phyloP scores from a whole-genome alignment of 2,113 vertebrate species.

The Chamaea fasciata region DNA sequence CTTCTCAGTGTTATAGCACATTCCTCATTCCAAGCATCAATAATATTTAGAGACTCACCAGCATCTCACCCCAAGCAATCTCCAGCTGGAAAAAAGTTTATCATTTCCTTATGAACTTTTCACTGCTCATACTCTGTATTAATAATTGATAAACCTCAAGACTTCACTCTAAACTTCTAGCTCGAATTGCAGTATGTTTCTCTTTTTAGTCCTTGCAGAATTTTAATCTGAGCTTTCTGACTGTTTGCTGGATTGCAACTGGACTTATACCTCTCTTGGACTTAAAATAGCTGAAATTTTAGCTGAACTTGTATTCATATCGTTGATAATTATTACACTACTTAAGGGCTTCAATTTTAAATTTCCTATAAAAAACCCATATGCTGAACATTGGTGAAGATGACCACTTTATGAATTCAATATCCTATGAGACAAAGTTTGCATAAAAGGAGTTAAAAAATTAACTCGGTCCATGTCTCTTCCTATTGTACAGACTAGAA shows the following conservation, averaged over 20 bases:
- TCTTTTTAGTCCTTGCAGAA: not conserved
- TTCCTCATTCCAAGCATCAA: not conserved
- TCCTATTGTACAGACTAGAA: not conserved
- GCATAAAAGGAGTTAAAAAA: not conserved
- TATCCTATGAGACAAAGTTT: not conserved
- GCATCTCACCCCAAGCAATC: not conserved
- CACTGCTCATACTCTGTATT: not conserved
- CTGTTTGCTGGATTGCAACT: not conserved
- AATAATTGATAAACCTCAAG: constrained; percentile 5
- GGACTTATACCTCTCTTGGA: not conserved
- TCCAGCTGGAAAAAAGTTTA: not conserved
- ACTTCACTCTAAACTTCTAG: not conserved
- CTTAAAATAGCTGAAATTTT: not conserved
- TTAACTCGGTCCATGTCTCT: not conserved
- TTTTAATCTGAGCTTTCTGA: not conserved
- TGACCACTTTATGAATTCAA: not conserved
- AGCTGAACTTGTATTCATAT: not conserved
- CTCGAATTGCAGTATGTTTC: not conserved
- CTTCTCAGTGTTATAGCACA: not conserved
- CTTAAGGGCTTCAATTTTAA: not conserved
- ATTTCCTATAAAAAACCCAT: not conserved
- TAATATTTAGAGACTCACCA: not conserved
- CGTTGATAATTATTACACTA: not conserved
- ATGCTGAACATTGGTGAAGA: not conserved
- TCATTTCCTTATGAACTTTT: not conserved